Percentiles rank a stretch among this genome's conserved stretches.
These are phyloP conservation scores for Cheiracanthium punctorium DNA, from an alignment of 2,888 invertebrate species.

Conservation along the genomic window DNA sequence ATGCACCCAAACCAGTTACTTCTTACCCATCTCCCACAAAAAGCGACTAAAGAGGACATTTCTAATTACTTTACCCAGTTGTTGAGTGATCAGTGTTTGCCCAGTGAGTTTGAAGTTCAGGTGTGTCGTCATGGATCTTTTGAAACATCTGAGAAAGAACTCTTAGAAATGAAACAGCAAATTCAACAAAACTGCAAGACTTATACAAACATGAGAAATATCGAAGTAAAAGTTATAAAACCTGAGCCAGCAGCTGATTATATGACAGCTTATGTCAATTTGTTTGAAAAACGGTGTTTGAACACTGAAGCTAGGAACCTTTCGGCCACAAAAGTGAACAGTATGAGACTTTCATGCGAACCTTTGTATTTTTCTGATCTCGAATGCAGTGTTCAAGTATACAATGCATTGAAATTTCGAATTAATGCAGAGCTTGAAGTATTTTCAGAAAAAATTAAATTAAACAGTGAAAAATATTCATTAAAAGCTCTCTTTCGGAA, in stretches of 20 bases:
- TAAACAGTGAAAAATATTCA: background rate
- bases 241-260: conserved; percentile 30
- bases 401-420: conserved; percentile 23
- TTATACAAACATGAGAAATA: conserved; percentile 10
- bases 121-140: conserved; percentile 26
- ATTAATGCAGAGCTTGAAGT: conserved; percentile 20
- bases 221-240: conserved; percentile 24
- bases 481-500: conserved; percentile 28
- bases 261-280: conserved; percentile 52
- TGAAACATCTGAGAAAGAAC: conserved; percentile 41
- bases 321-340: background rate
- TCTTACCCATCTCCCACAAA: conserved; percentile 31
- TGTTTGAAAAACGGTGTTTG: conserved; percentile 18
- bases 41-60: conserved; percentile 27
- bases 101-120: conserved; percentile 16
- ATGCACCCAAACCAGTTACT: conserved; percentile 16
- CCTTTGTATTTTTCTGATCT: conserved; percentile 41
- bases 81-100: conserved; percentile 21
- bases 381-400: conserved; percentile 30
- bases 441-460: background rate
- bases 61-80: background rate
- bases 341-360: background rate
- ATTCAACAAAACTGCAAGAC: conserved; percentile 20
- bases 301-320: conserved; percentile 13
- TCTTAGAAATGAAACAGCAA: conserved; percentile 11